These are phyloP conservation scores for Eristalis pertinax DNA, from an alignment of 2,888 invertebrate species.

Conservation along the genomic window DNA sequence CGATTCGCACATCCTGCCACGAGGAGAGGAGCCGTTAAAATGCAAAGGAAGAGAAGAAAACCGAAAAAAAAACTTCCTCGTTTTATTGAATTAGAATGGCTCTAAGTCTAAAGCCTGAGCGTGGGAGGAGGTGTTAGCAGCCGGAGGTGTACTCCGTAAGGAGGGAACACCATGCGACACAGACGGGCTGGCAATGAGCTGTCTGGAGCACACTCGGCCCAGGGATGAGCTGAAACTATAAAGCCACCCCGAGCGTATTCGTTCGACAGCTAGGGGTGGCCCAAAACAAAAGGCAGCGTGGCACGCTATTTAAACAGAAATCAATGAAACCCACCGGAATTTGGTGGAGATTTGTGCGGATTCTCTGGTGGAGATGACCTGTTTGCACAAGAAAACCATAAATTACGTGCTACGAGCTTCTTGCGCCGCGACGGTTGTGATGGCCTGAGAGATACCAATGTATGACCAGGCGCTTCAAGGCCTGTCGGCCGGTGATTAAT, in stretches of 20 bases:
- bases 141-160: not conserved
- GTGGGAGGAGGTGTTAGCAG: not conserved
- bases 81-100: constrained; percentile 22
- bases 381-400: not conserved
- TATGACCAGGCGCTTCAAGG: not conserved
- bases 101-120: not conserved
- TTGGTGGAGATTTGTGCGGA: not conserved
- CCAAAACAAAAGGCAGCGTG: not conserved
- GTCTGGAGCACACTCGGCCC: not conserved
- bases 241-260: not conserved
- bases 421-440: not conserved
- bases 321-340: not conserved
- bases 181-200: not conserved
- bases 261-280: not conserved
- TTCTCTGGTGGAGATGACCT: not conserved
- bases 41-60: not conserved
- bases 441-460: not conserved
- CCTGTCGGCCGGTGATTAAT: not conserved
- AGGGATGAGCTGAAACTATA: not conserved
- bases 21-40: not conserved
- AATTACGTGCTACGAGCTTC: not conserved
- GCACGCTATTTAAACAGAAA: not conserved
- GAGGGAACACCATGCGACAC: not conserved
- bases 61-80: constrained; percentile 2
- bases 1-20: constrained; percentile 4